A percentile compares a stretch with the other conserved stretches of the same genome.
These are phyloP conservation scores for Hyperopisus bebe DNA, from an alignment of 2,113 vertebrate species.

Conservation along the genomic window DNA sequence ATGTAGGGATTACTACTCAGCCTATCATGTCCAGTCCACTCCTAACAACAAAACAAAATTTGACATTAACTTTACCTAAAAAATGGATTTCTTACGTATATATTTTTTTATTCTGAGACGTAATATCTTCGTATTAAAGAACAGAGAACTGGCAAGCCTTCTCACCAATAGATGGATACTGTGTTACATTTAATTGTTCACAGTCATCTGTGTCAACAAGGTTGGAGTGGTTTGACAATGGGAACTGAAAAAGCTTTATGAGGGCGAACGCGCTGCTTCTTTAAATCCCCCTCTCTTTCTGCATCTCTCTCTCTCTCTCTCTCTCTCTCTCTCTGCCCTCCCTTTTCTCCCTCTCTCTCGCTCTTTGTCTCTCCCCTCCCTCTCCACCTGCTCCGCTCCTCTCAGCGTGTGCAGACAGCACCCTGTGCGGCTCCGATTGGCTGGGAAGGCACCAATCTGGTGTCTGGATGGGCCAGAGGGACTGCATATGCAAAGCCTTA, in stretches of 20 bases:
- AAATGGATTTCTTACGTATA: background rate
- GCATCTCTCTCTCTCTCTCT: conserved; percentile 42
- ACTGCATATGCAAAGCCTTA: conserved; percentile 84
- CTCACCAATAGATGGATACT: conserved; percentile 12
- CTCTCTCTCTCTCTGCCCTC: conserved; percentile 37
- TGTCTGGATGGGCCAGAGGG: conserved; percentile 66
- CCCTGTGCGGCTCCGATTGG: conserved; percentile 77
- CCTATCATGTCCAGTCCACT: background rate
- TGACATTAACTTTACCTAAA: background rate
- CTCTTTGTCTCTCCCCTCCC: conserved; percentile 41
- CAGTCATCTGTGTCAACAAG: conserved; percentile 37
- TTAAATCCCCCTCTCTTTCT: conserved; percentile 50
- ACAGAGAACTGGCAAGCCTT: background rate
- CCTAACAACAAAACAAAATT: background rate
- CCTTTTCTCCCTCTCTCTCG: conserved; percentile 49
- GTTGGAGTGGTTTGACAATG: conserved; percentile 38
- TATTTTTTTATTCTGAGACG: background rate
- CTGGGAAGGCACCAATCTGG: conserved; percentile 72
- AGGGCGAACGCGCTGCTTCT: conserved; percentile 46
- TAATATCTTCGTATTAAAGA: background rate
- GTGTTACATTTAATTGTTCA: conserved; percentile 32
- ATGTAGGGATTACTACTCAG: background rate
- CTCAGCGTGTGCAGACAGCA: conserved; percentile 55
- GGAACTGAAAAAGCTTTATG: conserved; percentile 38
- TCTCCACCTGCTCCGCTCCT: conserved; percentile 58